Evolutionary conservation across 2,888 invertebrate genomes (phyloP).

Genomic region (Leptopilina syphax): DNA sequence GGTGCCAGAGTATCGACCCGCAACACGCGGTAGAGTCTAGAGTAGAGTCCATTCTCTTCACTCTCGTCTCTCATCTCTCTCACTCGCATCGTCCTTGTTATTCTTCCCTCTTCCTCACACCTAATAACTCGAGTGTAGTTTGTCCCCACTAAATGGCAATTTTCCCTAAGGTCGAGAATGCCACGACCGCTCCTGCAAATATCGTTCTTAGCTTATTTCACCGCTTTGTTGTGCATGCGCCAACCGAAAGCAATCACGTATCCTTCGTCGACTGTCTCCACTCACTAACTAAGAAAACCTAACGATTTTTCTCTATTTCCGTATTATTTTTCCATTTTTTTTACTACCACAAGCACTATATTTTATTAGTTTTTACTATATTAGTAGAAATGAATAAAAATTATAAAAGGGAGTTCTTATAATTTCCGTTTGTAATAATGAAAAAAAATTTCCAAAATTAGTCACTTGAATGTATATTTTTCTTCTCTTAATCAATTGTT

Average conservation of each 20-base stretch:
- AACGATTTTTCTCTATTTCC: neutral
- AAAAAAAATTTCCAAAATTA: too few relatives aligned
- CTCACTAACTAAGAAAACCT: too few relatives aligned
- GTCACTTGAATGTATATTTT: too few relatives aligned
- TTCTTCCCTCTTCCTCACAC: slow-evolving; percentile 57
- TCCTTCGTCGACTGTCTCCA: neutral
- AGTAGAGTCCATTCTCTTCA: slow-evolving; percentile 28
- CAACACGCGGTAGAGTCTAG: slow-evolving; percentile 45
- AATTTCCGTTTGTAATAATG: too few relatives aligned
- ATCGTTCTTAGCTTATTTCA: slow-evolving; percentile 40
- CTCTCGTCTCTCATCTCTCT: slow-evolving; percentile 32
- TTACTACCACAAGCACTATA: too few relatives aligned
- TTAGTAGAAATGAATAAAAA: too few relatives aligned
- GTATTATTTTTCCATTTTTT: too few relatives aligned
- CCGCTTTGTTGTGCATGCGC: slow-evolving; percentile 60
- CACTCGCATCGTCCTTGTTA: slow-evolving; percentile 48
- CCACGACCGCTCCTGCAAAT: slow-evolving; percentile 50
- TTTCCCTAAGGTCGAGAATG: slow-evolving; percentile 49
- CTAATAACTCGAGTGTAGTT: slow-evolving; percentile 44
- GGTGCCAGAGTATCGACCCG: slow-evolving; percentile 73
- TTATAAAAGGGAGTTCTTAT: too few relatives aligned
- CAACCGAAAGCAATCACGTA: slow-evolving; percentile 50
- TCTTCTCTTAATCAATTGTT: too few relatives aligned
- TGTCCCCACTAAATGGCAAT: slow-evolving; percentile 38
- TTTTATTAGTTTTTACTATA: too few relatives aligned